Conservation (phyloP, 2,888 invertebrate genomes). For the Lysandra coridon region DNA sequence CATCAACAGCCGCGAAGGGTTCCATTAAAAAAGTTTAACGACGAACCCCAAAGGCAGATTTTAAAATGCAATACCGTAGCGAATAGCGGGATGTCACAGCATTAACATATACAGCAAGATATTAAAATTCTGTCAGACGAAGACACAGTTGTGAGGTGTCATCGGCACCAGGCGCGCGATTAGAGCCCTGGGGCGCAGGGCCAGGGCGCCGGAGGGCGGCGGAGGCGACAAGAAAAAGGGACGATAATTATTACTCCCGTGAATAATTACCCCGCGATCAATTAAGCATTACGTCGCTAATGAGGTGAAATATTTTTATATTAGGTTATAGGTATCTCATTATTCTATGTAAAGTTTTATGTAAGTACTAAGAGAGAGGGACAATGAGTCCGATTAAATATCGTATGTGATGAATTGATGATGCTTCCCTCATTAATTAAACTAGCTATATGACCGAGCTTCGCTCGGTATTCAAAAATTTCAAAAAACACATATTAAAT, state of each 20-base stretch:
- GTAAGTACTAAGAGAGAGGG: no score
- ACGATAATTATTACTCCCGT: conserved; percentile 75
- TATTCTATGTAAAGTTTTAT: no score
- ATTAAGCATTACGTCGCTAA: conserved; percentile 71
- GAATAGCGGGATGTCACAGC: conserved; percentile 45
- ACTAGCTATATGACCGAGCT: no score
- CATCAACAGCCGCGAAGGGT: conserved; percentile 2
- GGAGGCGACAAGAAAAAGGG: conserved; percentile 75
- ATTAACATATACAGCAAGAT: conserved; percentile 78
- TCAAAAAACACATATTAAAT: no score
- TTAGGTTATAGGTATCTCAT: no score
- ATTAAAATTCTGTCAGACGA: conserved; percentile 77
- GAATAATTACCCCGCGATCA: conserved; percentile 77
- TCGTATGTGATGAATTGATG: no score
- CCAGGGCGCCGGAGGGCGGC: conserved; percentile 31
- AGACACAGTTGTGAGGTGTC: conserved; percentile 74
- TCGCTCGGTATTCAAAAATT: no score
- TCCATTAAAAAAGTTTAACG: neutral
- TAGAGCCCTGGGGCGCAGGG: conserved; percentile 46
- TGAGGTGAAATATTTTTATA: conserved; percentile 68
- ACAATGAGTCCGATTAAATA: no score
- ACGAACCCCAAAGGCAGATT: conserved; percentile 42
- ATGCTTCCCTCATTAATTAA: no score
- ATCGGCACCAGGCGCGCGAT: conserved; percentile 75
- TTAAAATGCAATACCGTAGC: conserved; percentile 39